phyloP scores from a whole-genome alignment of 2,113 vertebrate genomes.

The Zeus faber region DNA sequence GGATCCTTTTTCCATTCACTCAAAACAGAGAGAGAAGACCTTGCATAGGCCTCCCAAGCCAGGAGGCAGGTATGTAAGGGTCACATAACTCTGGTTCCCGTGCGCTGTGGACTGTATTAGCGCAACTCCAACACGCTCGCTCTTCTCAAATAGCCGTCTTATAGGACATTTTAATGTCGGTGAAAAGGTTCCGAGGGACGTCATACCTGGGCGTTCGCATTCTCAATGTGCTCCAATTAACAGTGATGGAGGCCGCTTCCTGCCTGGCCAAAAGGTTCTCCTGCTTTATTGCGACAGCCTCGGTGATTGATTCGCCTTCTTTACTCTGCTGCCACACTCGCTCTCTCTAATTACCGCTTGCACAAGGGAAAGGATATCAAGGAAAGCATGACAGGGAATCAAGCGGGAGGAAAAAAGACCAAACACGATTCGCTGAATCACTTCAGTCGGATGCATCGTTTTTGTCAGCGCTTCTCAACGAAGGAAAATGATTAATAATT shows the following conservation, averaged over 20 bases:
- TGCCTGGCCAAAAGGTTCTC: conserved; percentile 38
- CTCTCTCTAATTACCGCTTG: too few species aligned
- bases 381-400: too few species aligned
- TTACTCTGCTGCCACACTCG: too few species aligned
- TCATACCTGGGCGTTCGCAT: conserved; percentile 30
- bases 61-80: neutral
- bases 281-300: conserved; percentile 32
- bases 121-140: neutral
- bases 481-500: too few species aligned
- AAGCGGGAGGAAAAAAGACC: too few species aligned
- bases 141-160: conserved; percentile 20
- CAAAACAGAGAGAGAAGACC: neutral
- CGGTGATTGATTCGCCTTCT: conserved; percentile 36
- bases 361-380: too few species aligned
- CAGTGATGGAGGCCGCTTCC: conserved; percentile 28
- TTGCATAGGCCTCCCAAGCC: neutral
- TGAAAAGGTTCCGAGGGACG: conserved; percentile 24
- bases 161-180: conserved; percentile 30
- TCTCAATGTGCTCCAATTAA: conserved; percentile 45
- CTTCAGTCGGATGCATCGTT: too few species aligned
- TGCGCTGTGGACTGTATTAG: too few species aligned
- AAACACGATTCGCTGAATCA: too few species aligned
- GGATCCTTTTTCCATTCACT: neutral
- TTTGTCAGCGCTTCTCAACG: too few species aligned
- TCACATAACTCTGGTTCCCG: too few species aligned